Base-by-base conservation (phyloP, 2,888 invertebrate genomes). In the Orthosia cruda region DNA sequence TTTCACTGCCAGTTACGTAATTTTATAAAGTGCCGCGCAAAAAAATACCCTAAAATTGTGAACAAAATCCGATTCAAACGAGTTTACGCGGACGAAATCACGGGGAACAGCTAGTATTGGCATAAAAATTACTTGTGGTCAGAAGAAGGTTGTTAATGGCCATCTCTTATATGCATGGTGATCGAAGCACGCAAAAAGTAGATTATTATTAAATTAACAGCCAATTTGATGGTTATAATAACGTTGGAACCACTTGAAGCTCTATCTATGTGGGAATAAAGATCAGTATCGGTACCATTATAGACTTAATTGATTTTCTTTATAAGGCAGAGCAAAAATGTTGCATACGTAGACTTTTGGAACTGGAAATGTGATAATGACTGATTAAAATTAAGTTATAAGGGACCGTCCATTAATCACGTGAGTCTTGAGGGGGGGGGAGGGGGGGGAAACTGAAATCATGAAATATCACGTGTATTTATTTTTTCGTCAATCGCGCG, bases 191-290 rank as follows among this genome's bases (percentile, higher is more conserved):
- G 66, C 77, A 76, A 62, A 62, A 75, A 75, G 23, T 40, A 15
- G 40, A 81, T 67, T 74, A 54, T 58, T 63, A 66, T 74, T 66
- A 18, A 61, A 74, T 20, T 52, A 74, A 26, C 15, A 4, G 54
- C 9, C 59, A 32, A 2, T 20, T 50, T 62, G 13, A 52, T 57
- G 57, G 15, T 50, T 70, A 32, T 64, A 45, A 59, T 40, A 26
- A 49, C 20, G 13, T 59, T 78, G 40, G 40, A 40, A 40, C 40
- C 40, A 40, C 40, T 3, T 9, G 13, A 59, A 7, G 15, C 45
- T 50, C 4, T 32, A 13, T 47, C 15, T 20, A 58, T 13, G 55
- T 63, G 45, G 16, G 45, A 67, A 57, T 62, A 57, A n/a, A 12
- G 13, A 49, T 7, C 23, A 7, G 15, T 49, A 49, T 47, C 5